These are phyloP conservation scores for Blastobasis lacticolella DNA, from an alignment of 2,888 invertebrate species.

Conservation along the genomic window DNA sequence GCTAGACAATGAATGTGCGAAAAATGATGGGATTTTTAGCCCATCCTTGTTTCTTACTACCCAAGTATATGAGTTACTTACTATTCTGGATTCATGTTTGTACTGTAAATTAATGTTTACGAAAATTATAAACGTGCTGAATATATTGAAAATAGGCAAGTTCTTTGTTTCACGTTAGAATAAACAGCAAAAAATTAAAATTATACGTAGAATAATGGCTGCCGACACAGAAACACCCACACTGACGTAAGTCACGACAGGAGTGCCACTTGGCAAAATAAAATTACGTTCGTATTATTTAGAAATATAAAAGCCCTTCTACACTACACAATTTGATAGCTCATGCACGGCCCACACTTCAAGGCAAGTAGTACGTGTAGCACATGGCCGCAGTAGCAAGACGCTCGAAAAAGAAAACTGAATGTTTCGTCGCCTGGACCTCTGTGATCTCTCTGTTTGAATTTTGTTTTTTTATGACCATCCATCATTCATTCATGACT, in stretches of 20 bases:
- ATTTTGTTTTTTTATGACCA: too few relatives aligned
- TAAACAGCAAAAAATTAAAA: conserved; percentile 61
- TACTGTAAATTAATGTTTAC: conserved; percentile 53
- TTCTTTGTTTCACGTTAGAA: conserved; percentile 59
- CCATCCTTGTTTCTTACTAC: conserved; percentile 52
- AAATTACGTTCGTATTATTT: conserved; percentile 45
- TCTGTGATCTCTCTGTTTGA: too few relatives aligned
- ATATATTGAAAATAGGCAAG: conserved; percentile 42
- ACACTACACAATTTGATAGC: neutral
- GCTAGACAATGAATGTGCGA: conserved; percentile 54
- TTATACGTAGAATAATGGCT: conserved; percentile 72
- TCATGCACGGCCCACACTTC: too few relatives aligned
- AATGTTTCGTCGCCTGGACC: too few relatives aligned
- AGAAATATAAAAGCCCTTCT: neutral
- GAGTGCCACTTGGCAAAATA: conserved; percentile 71
- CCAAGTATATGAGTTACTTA: conserved; percentile 73
- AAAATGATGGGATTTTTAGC: conserved; percentile 45
- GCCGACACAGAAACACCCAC: conserved; percentile 69
- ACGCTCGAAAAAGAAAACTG: too few relatives aligned
- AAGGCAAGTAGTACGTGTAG: too few relatives aligned
- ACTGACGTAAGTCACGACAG: conserved; percentile 69
- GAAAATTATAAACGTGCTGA: conserved; percentile 43
- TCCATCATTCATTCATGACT: too few relatives aligned
- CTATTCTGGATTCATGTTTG: conserved; percentile 88
- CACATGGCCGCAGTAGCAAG: too few relatives aligned